Evolutionary conservation across 2,797 vertebrate genomes (phyloP).

Genomic region (Microctenopoma lineatum): DNA sequence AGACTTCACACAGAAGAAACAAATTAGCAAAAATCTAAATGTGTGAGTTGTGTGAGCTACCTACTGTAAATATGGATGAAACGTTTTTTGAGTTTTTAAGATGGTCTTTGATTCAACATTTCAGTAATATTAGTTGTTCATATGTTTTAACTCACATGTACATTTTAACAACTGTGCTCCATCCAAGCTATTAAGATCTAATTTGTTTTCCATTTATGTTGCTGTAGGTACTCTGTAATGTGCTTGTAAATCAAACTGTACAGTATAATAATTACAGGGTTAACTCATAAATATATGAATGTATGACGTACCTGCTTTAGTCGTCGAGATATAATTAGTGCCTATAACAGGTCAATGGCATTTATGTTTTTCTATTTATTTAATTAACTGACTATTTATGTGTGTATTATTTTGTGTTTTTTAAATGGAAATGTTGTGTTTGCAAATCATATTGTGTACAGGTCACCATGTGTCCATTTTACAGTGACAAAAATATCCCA

Average conservation of each 20-base stretch:
- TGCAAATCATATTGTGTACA: constrained; percentile 10
- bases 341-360: constrained; percentile 12
- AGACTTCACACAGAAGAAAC: background rate
- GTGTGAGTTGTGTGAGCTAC: constrained; percentile 12
- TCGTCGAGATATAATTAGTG: constrained; percentile 27
- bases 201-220: constrained; percentile 21
- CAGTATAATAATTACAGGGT: constrained; percentile 22
- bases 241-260: constrained; percentile 30
- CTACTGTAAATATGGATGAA: constrained; percentile 27
- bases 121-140: constrained; percentile 1
- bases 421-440: constrained; percentile 21
- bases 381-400: constrained; percentile 32
- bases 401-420: constrained; percentile 28
- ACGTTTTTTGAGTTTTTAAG: constrained; percentile 21
- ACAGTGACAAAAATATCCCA: constrained; percentile 7
- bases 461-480: background rate
- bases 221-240: constrained; percentile 25
- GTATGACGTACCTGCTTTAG: constrained; percentile 44
- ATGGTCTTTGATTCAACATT: constrained; percentile 24
- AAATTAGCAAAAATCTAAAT: constrained; percentile 2
- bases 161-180: background rate
- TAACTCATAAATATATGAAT: constrained; percentile 41
- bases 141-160: constrained; percentile 26
- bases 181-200: constrained; percentile 1
- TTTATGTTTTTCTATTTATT: constrained; percentile 46